Evolutionary conservation across 1,140 invertebrate genomes (phyloP).

Genomic region (Drosophila kepulauana): DNA sequence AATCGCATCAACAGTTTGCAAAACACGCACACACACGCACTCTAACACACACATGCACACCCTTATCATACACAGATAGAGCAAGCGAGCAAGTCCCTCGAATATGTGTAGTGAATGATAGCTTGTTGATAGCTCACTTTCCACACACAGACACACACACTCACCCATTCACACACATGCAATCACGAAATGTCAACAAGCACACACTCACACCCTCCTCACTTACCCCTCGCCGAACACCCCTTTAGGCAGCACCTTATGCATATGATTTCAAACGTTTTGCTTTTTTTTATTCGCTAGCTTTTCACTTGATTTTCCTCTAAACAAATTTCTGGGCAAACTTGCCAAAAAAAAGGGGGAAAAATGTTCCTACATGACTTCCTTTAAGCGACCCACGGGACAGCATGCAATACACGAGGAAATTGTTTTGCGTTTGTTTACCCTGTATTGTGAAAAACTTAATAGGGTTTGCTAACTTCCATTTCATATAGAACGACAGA

Average conservation of each 20-base stretch:
- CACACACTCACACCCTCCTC: slow-evolving; percentile 33
- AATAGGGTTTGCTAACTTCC: too few species aligned
- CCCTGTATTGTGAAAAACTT: slow-evolving; percentile 3
- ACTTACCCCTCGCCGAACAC: not conserved
- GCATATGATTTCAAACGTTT: slow-evolving; percentile 75
- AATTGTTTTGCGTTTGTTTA: slow-evolving; percentile 51
- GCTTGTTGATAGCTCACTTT: slow-evolving; percentile 82
- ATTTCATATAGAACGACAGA: too few species aligned
- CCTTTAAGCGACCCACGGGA: slow-evolving; percentile 35
- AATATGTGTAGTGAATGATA: slow-evolving; percentile 80
- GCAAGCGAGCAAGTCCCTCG: slow-evolving; percentile 10
- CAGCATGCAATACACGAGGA: slow-evolving; percentile 37
- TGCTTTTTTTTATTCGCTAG: slow-evolving; percentile 42
- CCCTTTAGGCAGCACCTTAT: slow-evolving; percentile 29
- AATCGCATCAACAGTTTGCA: slow-evolving; percentile 80
- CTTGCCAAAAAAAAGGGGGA: slow-evolving; percentile 57
- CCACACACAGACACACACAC: slow-evolving; percentile 44
- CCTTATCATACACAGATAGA: slow-evolving; percentile 26
- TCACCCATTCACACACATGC: slow-evolving; percentile 19
- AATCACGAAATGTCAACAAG: slow-evolving; percentile 72
- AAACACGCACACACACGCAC: slow-evolving; percentile 56
- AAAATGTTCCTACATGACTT: slow-evolving; percentile 61
- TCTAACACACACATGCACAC: slow-evolving; percentile 30
- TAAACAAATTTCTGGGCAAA: slow-evolving; percentile 63
- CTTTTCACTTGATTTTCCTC: slow-evolving; percentile 75